A percentile compares a stretch with the other conserved stretches of the same genome.
These are phyloP conservation scores for Apeira syringaria DNA, from an alignment of 2,888 invertebrate species.

Conservation along the genomic window DNA sequence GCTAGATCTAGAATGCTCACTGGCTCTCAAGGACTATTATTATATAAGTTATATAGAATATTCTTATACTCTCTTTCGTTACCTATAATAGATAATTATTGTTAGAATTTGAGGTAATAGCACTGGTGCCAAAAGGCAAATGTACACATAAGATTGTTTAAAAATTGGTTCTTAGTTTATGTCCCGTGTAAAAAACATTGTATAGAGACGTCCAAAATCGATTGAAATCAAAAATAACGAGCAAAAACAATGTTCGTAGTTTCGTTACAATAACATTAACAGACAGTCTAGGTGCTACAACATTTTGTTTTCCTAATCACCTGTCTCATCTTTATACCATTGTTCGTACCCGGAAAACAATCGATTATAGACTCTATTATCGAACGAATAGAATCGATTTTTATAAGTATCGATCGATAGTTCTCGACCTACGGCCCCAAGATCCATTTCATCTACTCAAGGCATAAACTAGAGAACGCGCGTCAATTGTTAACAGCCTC, in stretches of 20 bases:
- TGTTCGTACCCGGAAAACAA: conserved; percentile 47
- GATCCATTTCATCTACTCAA: conserved; percentile 77
- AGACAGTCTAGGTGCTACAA: conserved; percentile 41
- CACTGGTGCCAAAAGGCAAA: too few relatives aligned
- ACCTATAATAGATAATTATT: too few relatives aligned
- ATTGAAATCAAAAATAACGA: conserved; percentile 19
- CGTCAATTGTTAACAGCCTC: conserved; percentile 81
- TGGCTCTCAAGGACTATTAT: too few relatives aligned
- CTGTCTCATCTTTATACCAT: conserved; percentile 66
- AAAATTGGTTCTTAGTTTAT: too few relatives aligned
- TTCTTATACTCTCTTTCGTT: too few relatives aligned
- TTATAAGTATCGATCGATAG: conserved; percentile 24
- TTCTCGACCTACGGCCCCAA: conserved; percentile 72
- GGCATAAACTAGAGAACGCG: conserved; percentile 76
- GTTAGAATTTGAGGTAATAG: too few relatives aligned
- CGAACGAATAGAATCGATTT: conserved; percentile 26
- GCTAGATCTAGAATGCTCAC: too few relatives aligned
- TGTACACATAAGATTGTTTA: too few relatives aligned
- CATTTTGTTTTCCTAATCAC: conserved; percentile 62
- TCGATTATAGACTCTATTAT: conserved; percentile 43
- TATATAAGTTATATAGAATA: too few relatives aligned
- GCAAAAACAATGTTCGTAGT: conserved; percentile 17
- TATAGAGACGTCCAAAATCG: conserved; percentile 2
- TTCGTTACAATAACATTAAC: conserved; percentile 33
- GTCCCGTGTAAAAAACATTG: too few relatives aligned